Evolutionary conservation across 2,888 invertebrate species (phyloP).

Genomic region (Cheilosia soror): DNA sequence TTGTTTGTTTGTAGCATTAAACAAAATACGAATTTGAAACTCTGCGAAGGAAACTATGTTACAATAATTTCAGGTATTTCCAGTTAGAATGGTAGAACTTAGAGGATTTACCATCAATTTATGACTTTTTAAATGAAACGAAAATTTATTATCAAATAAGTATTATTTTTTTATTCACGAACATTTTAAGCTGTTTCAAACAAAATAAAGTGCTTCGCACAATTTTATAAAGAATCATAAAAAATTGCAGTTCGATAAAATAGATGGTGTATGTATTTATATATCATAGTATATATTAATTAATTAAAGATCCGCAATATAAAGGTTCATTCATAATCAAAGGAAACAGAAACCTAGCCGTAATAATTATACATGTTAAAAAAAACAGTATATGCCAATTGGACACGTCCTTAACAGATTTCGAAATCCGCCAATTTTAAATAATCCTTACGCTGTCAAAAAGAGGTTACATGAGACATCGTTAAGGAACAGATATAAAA

Average conservation of each 20-base stretch:
- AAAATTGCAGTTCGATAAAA: slow-evolving; percentile 65
- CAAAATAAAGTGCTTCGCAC: slow-evolving; percentile 66
- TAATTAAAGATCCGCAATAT: slow-evolving; percentile 45
- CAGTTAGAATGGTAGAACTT: too few species aligned
- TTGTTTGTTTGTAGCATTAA: too few species aligned
- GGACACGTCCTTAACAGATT: slow-evolving; percentile 17
- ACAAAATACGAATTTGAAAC: too few species aligned
- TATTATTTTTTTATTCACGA: slow-evolving; percentile 71
- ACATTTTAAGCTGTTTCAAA: slow-evolving; percentile 71
- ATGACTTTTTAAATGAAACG: slow-evolving; percentile 32
- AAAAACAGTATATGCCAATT: slow-evolving; percentile 10
- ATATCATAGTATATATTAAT: slow-evolving; percentile 50
- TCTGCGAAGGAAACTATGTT: too few species aligned
- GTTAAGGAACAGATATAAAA: slow-evolving; percentile 38
- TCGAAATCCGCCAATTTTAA: slow-evolving; percentile 19
- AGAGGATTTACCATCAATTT: too few species aligned
- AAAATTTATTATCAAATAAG: slow-evolving; percentile 60
- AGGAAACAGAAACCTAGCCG: slow-evolving; percentile 10
- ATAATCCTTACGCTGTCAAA: slow-evolving; percentile 2
- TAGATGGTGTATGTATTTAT: slow-evolving; percentile 59
- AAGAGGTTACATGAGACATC: neutral
- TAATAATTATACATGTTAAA: slow-evolving; percentile 5
- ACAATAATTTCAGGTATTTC: too few species aligned
- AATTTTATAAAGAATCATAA: slow-evolving; percentile 61
- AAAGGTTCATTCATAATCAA: slow-evolving; percentile 39